phyloP scores from a whole-genome alignment of 2,113 vertebrate species.

The Tyrannus savana region DNA sequence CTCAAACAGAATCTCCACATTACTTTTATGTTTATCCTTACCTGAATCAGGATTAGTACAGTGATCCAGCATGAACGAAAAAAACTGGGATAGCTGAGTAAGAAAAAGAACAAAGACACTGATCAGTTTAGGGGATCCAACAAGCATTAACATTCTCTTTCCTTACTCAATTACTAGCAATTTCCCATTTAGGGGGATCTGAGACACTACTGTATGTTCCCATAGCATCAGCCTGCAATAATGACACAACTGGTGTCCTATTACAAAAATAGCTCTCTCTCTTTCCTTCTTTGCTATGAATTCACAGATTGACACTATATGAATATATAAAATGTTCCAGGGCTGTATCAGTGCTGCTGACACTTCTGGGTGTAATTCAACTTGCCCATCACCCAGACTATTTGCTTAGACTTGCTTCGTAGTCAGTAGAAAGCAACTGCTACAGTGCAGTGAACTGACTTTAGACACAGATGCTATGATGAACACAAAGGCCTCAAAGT shows the following conservation, averaged over 20 bases:
- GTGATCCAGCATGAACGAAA: slow-evolving; percentile 93
- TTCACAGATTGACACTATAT: neutral
- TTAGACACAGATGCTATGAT: neutral
- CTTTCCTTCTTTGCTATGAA: neutral
- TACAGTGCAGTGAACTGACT: neutral
- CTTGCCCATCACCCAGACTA: neutral
- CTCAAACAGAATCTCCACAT: neutral
- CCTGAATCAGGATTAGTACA: slow-evolving; percentile 80
- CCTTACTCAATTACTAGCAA: neutral
- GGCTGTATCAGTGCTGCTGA: neutral
- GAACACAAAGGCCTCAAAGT: neutral
- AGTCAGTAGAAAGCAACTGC: neutral
- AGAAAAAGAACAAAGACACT: slow-evolving; percentile 42
- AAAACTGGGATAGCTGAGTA: slow-evolving; percentile 91
- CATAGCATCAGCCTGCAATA: neutral
- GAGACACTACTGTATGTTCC: neutral
- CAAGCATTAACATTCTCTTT: neutral
- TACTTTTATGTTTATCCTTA: slow-evolving; percentile 64
- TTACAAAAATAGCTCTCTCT: neutral
- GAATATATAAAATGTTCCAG: neutral
- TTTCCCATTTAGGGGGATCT: neutral
- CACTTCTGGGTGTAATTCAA: neutral
- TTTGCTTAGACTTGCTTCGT: neutral
- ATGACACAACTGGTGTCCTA: neutral
- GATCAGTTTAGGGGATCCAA: neutral